These are phyloP conservation scores for Morpho helenor DNA, from an alignment of 2,888 invertebrate species.

Conservation along the genomic window DNA sequence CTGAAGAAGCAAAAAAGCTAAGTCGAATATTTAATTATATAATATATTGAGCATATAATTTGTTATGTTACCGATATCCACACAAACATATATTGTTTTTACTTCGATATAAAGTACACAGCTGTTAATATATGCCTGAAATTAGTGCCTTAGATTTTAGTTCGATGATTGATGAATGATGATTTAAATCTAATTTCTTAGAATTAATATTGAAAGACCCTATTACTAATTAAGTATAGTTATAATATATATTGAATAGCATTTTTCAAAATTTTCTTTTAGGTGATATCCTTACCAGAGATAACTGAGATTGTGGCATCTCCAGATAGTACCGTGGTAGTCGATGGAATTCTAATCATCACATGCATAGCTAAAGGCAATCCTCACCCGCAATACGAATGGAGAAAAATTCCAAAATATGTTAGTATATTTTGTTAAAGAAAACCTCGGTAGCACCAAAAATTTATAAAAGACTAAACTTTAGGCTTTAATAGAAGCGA, in stretches of 20 bases:
- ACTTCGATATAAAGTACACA: too few relatives aligned
- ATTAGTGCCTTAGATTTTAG: neutral
- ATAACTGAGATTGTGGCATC: constrained; percentile 42
- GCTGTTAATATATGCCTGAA: too few relatives aligned
- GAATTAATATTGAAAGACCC: neutral
- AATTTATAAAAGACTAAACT: neutral
- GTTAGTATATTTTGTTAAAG: neutral
- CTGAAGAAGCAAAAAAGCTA: constrained; percentile 9
- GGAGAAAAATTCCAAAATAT: constrained; percentile 44
- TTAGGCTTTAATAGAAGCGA: too few relatives aligned
- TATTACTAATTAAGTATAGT: too few relatives aligned
- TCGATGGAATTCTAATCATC: constrained; percentile 41
- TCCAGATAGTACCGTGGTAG: constrained; percentile 38
- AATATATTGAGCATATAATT: neutral
- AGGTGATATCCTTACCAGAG: constrained; percentile 52
- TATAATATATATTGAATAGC: too few relatives aligned
- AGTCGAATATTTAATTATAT: constrained; percentile 6
- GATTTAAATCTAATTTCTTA: neutral
- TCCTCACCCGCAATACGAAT: constrained; percentile 50
- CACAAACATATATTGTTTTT: too few relatives aligned
- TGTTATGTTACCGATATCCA: neutral
- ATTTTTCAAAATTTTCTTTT: constrained; percentile 7
- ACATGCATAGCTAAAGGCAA: constrained; percentile 52
- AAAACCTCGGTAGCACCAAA: neutral
- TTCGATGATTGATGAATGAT: neutral